Percentiles rank a stretch among this genome's conserved stretches.
Conservation (phyloP, 1,140 invertebrate species). For the Mya arenaria region DNA sequence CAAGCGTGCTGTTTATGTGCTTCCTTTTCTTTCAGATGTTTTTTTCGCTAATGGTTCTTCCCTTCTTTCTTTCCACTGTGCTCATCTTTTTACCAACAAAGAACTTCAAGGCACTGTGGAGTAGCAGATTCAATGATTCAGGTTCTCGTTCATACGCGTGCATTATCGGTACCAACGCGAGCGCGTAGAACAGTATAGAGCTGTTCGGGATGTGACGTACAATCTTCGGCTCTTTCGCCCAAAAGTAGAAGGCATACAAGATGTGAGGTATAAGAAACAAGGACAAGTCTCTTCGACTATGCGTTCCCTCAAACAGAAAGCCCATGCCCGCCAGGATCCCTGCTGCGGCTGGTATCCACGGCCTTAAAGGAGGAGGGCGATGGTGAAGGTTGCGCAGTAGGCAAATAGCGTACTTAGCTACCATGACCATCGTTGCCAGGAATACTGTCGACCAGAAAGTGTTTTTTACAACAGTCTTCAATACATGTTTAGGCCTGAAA, state of each 20-base stretch:
- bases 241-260: conserved; percentile 63
- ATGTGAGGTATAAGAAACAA: conserved; percentile 73
- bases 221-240: conserved; percentile 50
- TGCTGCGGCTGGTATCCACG: conserved; percentile 66
- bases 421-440: conserved; percentile 71
- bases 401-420: conserved; percentile 75
- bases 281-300: conserved; percentile 69
- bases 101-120: conserved; percentile 68
- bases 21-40: no score
- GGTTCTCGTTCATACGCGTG: conserved; percentile 76
- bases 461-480: conserved; percentile 69
- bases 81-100: conserved; percentile 65
- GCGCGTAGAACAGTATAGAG: conserved; percentile 64
- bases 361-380: conserved; percentile 64
- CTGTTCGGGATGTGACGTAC: conserved; percentile 60
- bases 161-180: conserved; percentile 74
- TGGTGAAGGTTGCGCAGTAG: conserved; percentile 63
- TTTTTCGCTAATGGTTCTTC: conserved; percentile 31
- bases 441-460: conserved; percentile 69
- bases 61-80: conserved; percentile 54
- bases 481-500: conserved; percentile 67
- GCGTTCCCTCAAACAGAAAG: conserved; percentile 69
- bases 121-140: conserved; percentile 67
- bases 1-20: no score
- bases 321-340: conserved; percentile 68